A percentile compares a stretch with the other conserved stretches of the same genome.
Conservation (phyloP, 23 tunicate genomes). For the Oikopleura dioica region DNA sequence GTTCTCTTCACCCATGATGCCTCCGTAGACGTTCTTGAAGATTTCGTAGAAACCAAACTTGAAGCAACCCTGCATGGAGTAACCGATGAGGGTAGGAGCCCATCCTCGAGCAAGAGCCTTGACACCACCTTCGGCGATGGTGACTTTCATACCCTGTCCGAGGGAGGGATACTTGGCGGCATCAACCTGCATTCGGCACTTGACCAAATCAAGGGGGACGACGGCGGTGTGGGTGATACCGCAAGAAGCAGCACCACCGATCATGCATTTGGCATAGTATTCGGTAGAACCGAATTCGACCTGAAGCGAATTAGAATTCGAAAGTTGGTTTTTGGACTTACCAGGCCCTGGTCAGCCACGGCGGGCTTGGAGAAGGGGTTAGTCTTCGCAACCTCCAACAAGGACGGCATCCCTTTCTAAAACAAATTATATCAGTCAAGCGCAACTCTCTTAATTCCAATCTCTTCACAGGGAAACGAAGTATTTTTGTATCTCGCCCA, state of each 20-base stretch:
- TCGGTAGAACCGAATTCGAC: constrained; percentile 79
- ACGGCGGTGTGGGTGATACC: constrained; percentile 94
- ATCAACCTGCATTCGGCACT: constrained; percentile 82
- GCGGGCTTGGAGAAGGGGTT: constrained; percentile 6
- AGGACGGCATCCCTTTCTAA: neutral
- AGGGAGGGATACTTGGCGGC: neutral
- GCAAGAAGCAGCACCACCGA: constrained; percentile 81
- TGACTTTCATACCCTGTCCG: constrained; percentile 13
- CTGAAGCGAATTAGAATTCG: no score
- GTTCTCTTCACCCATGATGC: constrained; percentile 57
- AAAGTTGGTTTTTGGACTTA: no score
- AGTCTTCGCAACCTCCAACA: neutral
- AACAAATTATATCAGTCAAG: no score
- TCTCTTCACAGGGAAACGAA: no score
- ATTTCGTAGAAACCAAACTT: constrained; percentile 98
- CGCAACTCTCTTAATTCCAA: no score
- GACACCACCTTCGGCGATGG: constrained; percentile 57
- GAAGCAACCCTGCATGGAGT: constrained; percentile 97
- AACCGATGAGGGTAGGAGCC: constrained; percentile 94
- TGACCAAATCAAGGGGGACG: constrained; percentile 91
- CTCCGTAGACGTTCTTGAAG: constrained; percentile 56
- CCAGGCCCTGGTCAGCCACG: neutral
- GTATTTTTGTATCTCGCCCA: no score
- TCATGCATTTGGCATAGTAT: constrained; percentile 70
- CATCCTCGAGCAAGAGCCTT: constrained; percentile 82